Evolutionary conservation across 2,113 vertebrate species (phyloP).

Genomic region (Chelonoidis abingdonii): DNA sequence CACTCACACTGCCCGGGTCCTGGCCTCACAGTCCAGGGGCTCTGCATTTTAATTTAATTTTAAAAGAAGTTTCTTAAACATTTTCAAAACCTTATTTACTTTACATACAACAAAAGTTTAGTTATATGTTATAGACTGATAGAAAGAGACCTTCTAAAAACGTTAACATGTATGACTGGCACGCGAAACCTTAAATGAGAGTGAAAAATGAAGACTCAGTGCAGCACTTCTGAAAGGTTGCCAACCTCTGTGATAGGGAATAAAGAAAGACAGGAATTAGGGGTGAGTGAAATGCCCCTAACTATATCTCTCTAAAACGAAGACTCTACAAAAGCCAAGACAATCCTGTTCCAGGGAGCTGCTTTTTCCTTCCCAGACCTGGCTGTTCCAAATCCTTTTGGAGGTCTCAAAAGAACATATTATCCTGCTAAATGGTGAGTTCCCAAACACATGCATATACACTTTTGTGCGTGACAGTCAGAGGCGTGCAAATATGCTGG

Average conservation of each 20-base stretch:
- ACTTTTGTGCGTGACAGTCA: rapidly evolving
- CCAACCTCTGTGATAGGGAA: background rate
- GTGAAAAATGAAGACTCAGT: no score
- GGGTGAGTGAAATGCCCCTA: background rate
- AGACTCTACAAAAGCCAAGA: background rate
- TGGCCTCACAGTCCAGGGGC: no score
- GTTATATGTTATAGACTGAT: no score
- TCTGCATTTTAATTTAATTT: no score
- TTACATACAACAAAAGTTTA: no score
- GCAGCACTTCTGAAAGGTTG: no score
- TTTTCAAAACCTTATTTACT: no score
- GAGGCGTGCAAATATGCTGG: background rate
- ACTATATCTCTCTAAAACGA: background rate
- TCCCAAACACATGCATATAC: background rate
- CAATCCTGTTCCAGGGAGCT: background rate
- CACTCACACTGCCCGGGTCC: no score
- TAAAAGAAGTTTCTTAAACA: no score
- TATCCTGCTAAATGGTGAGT: background rate
- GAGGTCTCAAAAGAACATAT: background rate
- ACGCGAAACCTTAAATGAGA: no score
- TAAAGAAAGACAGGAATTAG: background rate
- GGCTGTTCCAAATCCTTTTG: background rate
- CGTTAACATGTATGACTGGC: no score
- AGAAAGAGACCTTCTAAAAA: no score
- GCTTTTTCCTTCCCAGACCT: rapidly evolving